phyloP scores from a whole-genome alignment of 2,797 vertebrate species.

The Trematomus bernacchii region DNA sequence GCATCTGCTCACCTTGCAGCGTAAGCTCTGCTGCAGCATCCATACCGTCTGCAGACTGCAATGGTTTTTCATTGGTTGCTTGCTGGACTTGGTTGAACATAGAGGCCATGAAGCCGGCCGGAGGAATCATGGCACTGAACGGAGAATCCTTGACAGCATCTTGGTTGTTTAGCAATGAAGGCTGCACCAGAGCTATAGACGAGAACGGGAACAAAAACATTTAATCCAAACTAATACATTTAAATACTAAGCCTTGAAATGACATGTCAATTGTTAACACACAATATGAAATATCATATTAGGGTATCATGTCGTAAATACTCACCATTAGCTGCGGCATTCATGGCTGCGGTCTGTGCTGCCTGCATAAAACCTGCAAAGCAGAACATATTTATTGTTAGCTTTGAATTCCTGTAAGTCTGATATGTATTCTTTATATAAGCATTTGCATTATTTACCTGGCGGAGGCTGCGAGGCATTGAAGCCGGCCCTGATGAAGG shows the following conservation, averaged over 20 bases:
- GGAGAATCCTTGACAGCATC: conserved; percentile 92
- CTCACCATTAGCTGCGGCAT: conserved; percentile 81
- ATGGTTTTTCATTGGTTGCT: conserved; percentile 71
- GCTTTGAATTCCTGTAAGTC: neutral
- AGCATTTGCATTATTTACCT: conserved; percentile 81
- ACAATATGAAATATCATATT: neutral
- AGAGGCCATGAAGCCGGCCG: conserved; percentile 86
- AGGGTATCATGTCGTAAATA: conserved; percentile 30
- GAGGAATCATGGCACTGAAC: conserved; percentile 90
- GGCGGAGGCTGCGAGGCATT: conserved; percentile 97
- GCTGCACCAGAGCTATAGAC: conserved; percentile 90
- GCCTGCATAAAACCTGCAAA: conserved; percentile 92
- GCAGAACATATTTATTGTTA: conserved; percentile 11
- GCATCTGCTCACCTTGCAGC: conserved; percentile 79
- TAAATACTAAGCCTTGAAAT: neutral
- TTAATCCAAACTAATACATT: neutral
- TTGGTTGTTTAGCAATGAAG: conserved; percentile 88
- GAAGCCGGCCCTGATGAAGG: conserved; percentile 94
- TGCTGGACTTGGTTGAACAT: conserved; percentile 90
- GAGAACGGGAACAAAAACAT: conserved; percentile 31
- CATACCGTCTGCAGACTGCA: conserved; percentile 76
- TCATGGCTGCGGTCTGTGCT: conserved; percentile 87
- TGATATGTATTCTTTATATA: neutral
- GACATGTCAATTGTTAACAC: neutral
- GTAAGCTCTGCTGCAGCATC: conserved; percentile 82